Percentiles rank a stretch among this genome's conserved stretches.
These are phyloP conservation scores for Anguilla obscura DNA, from an alignment of 2,797 vertebrate genomes.

Conservation along the genomic window DNA sequence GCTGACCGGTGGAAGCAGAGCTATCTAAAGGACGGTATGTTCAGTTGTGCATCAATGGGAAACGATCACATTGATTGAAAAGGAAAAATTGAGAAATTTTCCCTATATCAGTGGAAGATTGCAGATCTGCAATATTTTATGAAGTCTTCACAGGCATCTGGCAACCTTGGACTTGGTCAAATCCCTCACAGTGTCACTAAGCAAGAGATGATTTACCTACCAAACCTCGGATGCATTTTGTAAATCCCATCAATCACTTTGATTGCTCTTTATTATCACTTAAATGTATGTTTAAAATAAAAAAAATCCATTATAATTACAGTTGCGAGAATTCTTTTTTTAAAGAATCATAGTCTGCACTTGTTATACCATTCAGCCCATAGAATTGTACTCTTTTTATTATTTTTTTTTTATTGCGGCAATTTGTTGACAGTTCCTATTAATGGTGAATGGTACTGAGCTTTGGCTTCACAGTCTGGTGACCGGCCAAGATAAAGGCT, in stretches of 20 bases:
- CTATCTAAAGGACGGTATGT: not conserved
- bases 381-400: not conserved
- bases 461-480: not conserved
- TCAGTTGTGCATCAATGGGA: too few species aligned
- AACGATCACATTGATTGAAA: not conserved
- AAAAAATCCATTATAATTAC: not conserved
- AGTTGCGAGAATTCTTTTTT: not conserved
- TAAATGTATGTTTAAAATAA: too few species aligned
- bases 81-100: not conserved
- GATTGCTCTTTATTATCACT: too few species aligned
- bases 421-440: not conserved
- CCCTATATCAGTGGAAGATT: not conserved
- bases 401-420: not conserved
- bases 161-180: not conserved
- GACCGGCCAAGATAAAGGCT: not conserved
- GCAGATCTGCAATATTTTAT: not conserved
- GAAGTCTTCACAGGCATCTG: not conserved
- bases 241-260: too few species aligned
- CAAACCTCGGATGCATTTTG: not conserved
- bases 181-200: not conserved
- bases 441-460: not conserved
- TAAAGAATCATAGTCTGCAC: not conserved
- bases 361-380: not conserved
- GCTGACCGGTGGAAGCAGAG: not conserved
- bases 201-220: not conserved